Evolutionary conservation across 2,797 vertebrate species (phyloP).

Genomic region (Alosa sapidissima): DNA sequence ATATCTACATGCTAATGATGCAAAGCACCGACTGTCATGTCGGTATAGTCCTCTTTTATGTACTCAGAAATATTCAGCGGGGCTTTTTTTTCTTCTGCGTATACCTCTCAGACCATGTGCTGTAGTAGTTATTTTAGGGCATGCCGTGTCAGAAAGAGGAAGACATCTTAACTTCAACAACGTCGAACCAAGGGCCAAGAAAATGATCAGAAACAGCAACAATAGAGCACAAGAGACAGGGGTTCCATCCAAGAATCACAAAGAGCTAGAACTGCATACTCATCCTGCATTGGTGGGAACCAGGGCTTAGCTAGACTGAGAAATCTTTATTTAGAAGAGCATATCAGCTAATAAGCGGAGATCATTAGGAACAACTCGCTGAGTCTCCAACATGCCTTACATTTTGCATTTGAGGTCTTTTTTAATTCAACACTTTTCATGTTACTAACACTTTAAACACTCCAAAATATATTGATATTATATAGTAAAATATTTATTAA

Average conservation of each 20-base stretch:
- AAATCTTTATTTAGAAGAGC: not conserved
- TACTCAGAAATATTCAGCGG: conserved; percentile 24
- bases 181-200: conserved; percentile 35
- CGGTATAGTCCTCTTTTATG: conserved; percentile 45
- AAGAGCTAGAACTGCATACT: conserved; percentile 26
- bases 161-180: conserved; percentile 37
- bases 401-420: not conserved
- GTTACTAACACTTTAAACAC: not conserved
- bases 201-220: conserved; percentile 30
- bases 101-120: conserved; percentile 19
- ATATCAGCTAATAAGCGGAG: not conserved
- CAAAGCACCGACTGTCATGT: conserved; percentile 40
- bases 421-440: not conserved
- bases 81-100: not conserved
- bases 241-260: conserved; percentile 35
- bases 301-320: not conserved
- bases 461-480: not conserved
- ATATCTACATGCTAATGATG: conserved; percentile 44
- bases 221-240: conserved; percentile 20
- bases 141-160: conserved; percentile 32
- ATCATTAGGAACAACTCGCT: not conserved
- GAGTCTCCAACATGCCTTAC: not conserved
- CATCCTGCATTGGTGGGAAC: conserved; percentile 11
- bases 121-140: conserved; percentile 17
- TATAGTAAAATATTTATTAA: not conserved